Evolutionary conservation across 2,888 invertebrate genomes (phyloP).

Genomic region (Carterocephalus palaemon): DNA sequence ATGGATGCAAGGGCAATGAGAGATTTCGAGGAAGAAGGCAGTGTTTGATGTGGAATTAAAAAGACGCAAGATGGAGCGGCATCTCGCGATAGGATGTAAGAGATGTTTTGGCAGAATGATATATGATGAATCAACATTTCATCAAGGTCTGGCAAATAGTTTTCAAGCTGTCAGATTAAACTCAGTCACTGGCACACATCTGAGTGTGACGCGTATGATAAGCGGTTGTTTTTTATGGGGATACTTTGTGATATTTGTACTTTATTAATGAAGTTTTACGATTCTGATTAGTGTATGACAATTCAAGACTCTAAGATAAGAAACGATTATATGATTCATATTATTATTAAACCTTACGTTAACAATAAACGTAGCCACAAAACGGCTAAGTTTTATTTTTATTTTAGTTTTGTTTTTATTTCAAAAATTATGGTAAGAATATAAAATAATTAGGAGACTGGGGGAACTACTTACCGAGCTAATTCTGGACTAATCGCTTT

Average conservation of each 20-base stretch:
- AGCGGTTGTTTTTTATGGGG: constrained; percentile 14
- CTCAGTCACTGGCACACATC: constrained; percentile 43
- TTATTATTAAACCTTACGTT: no score
- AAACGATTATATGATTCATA: constrained; percentile 12
- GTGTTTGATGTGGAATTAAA: constrained; percentile 35
- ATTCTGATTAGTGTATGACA: constrained; percentile 19
- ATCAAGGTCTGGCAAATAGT: constrained; percentile 55
- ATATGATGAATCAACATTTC: constrained; percentile 50
- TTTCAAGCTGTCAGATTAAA: constrained; percentile 26
- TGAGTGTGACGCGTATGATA: constrained; percentile 28
- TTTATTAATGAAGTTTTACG: constrained; percentile 11
- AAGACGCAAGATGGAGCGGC: constrained; percentile 28
- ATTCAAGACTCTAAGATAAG: constrained; percentile 2
- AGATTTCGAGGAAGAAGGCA: constrained; percentile 30
- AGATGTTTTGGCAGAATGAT: constrained; percentile 52
- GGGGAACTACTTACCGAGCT: no score
- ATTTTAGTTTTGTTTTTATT: no score
- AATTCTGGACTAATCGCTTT: no score
- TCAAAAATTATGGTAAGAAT: no score
- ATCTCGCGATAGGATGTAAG: constrained; percentile 31
- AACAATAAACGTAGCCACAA: no score
- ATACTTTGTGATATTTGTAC: constrained; percentile 15
- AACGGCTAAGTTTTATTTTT: no score
- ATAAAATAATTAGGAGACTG: no score
- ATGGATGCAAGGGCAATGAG: constrained; percentile 31